Percentiles rank a stretch among this genome's conserved stretches.
phyloP scores from a whole-genome alignment of 2,888 invertebrate genomes.

The Cephus spinipes region DNA sequence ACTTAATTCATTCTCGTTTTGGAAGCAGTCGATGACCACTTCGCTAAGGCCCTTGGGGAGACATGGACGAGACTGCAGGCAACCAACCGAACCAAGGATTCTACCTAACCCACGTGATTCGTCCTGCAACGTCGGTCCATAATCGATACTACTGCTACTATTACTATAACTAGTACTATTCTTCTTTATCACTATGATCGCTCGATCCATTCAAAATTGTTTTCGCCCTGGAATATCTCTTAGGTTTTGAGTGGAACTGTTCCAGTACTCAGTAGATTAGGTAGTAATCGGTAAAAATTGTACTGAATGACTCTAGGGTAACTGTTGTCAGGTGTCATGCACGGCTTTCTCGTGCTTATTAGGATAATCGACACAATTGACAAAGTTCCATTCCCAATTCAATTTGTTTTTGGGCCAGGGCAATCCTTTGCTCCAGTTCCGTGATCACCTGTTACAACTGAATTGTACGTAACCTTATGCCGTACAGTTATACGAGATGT shows the following conservation, averaged over 20 bases:
- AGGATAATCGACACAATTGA: not conserved
- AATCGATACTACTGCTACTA: not conserved
- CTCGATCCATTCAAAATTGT: slow-evolving; percentile 3
- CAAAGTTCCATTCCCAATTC: not conserved
- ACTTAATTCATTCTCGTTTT: slow-evolving; percentile 17
- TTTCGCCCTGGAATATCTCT: not conserved
- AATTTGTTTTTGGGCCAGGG: not conserved
- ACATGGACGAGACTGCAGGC: slow-evolving; percentile 65
- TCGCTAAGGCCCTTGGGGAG: slow-evolving; percentile 64
- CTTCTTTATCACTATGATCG: not conserved
- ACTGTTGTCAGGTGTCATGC: not conserved
- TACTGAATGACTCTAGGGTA: not conserved
- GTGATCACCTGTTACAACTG: not conserved
- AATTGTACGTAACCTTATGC: not conserved
- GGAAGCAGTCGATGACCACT: slow-evolving; percentile 60
- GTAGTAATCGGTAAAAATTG: slow-evolving; percentile 1
- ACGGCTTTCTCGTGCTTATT: not conserved
- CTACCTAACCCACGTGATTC: slow-evolving; percentile 48
- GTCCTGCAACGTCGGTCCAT: not conserved
- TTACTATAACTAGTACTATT: not conserved
- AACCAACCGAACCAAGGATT: slow-evolving; percentile 57
- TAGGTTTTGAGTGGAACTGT: slow-evolving; percentile 7
- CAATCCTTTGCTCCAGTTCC: not conserved
- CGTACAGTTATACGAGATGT: not conserved
- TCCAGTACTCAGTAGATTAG: slow-evolving; percentile 9